Evolutionary conservation across 2,113 vertebrate genomes (phyloP).

Genomic region (Tretioscincus oriximinensis): DNA sequence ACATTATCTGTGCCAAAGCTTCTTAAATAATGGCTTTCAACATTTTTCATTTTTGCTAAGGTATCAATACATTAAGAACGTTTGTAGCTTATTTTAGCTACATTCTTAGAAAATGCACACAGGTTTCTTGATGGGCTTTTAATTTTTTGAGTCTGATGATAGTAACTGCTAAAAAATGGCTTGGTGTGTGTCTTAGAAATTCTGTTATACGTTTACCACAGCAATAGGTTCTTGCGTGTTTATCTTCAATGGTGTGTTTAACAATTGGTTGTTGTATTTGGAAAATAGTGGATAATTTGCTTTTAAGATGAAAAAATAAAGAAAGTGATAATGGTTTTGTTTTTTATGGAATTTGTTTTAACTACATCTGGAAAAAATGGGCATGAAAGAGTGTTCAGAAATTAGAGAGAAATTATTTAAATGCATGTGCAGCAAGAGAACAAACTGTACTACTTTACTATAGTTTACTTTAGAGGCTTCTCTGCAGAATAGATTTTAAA

Average conservation of each 20-base stretch:
- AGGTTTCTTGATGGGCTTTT: slow-evolving; percentile 34
- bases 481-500: not conserved
- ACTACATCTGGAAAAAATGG: slow-evolving; percentile 9
- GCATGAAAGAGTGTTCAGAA: not conserved
- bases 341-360: not conserved
- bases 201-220: slow-evolving; percentile 10
- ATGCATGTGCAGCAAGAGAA: too few relatives aligned
- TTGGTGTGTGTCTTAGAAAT: slow-evolving; percentile 25
- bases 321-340: not conserved
- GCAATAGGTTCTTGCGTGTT: slow-evolving; percentile 27
- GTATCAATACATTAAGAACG: slow-evolving; percentile 27
- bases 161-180: slow-evolving; percentile 11
- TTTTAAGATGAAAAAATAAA: slow-evolving; percentile 31
- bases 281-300: slow-evolving; percentile 48
- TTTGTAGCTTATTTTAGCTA: slow-evolving; percentile 31
- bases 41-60: slow-evolving; percentile 11
- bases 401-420: not conserved
- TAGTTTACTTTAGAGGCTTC: too few relatives aligned
- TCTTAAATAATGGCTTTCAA: slow-evolving; percentile 78
- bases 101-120: not conserved
- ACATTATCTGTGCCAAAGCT: slow-evolving; percentile 90
- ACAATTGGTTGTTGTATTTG: slow-evolving; percentile 56
- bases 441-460: not conserved
- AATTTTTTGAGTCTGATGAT: slow-evolving; percentile 13
- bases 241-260: slow-evolving; percentile 42